Conservation (phyloP, 2,797 vertebrate genomes). For the Pogonophryne albipinna region DNA sequence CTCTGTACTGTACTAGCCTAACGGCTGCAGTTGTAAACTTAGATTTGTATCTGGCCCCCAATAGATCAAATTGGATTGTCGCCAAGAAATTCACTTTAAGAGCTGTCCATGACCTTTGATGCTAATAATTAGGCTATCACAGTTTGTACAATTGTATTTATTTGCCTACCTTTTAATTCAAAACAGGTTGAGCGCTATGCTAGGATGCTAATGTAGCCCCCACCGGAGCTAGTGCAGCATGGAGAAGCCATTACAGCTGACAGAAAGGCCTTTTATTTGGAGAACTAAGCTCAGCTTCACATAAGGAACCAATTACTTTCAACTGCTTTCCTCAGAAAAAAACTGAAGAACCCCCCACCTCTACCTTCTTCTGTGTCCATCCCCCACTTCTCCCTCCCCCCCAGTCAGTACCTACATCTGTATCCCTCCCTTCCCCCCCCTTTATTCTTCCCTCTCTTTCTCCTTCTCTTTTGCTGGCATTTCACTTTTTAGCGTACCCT, state of each 20-base stretch:
- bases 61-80: constrained; percentile 12
- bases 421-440: constrained; percentile 52
- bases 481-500: constrained; percentile 50
- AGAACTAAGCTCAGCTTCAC: constrained; percentile 81
- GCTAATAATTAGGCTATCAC: constrained; percentile 42
- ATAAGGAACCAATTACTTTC: constrained; percentile 86
- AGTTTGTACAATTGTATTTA: constrained; percentile 30
- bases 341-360: constrained; percentile 54
- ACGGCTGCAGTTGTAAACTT: not conserved
- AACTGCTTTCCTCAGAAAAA: constrained; percentile 54
- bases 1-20: not conserved
- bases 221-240: constrained; percentile 57
- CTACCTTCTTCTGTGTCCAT: constrained; percentile 45
- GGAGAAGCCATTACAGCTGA: constrained; percentile 83
- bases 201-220: constrained; percentile 64
- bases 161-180: constrained; percentile 50
- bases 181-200: constrained; percentile 52
- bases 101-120: constrained; percentile 42
- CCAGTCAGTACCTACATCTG: constrained; percentile 24
- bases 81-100: constrained; percentile 40
- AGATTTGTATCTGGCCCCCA: not conserved
- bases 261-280: constrained; percentile 83
- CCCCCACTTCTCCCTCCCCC: constrained; percentile 31
- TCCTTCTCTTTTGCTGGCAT: constrained; percentile 42
- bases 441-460: constrained; percentile 43